Conservation (phyloP, 2,113 vertebrate genomes). For the Nansenia antarctica region DNA sequence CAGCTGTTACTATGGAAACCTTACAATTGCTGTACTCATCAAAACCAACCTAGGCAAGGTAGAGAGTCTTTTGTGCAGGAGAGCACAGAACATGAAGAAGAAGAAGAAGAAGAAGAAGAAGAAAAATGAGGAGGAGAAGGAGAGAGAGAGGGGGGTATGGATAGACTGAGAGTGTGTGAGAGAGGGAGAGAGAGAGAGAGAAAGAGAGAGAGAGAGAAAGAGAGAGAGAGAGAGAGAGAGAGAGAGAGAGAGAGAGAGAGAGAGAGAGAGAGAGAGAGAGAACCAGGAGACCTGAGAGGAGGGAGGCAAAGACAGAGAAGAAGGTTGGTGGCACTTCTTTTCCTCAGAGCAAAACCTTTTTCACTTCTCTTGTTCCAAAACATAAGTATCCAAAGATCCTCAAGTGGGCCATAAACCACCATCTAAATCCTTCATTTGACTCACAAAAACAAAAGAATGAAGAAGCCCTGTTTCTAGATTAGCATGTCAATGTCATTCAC, state of each 20-base stretch:
- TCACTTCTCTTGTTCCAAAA: background rate
- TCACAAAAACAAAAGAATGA: background rate
- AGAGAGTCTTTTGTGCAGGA: background rate
- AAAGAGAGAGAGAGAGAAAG: background rate
- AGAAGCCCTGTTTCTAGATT: background rate
- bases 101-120: background rate
- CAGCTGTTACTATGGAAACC: slow-evolving; percentile 8
- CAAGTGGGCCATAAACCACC: background rate
- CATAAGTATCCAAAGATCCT: background rate
- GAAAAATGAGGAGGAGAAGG: background rate
- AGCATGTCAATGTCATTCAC: slow-evolving; percentile 2
- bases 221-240: background rate
- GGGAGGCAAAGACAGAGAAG: no score
- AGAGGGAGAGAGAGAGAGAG: background rate
- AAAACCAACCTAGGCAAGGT: slow-evolving; percentile 2
- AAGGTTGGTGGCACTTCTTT: no score
- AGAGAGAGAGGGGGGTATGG: background rate
- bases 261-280: background rate
- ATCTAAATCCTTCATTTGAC: background rate
- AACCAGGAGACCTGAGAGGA: background rate
- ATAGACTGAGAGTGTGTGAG: background rate
- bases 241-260: background rate
- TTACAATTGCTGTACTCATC: slow-evolving; percentile 1
- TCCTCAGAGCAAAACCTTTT: no score
- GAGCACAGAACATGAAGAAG: slow-evolving; percentile 3